phyloP scores from a whole-genome alignment of 2,888 invertebrate species.

The Sminthurides aquaticus region DNA sequence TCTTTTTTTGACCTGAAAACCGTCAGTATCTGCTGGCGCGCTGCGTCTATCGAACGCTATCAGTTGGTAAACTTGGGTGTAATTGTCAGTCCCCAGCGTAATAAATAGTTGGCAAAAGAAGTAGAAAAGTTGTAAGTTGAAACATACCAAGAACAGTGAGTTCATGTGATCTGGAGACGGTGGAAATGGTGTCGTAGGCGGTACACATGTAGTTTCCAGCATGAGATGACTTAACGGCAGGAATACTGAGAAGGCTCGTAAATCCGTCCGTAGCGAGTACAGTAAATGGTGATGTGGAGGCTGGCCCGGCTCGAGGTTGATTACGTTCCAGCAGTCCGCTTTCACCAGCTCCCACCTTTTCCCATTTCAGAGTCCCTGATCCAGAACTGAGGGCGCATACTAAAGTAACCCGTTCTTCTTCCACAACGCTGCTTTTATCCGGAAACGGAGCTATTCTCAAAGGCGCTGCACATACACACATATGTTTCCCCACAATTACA shows the following conservation, averaged over 20 bases:
- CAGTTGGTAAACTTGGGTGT: no score
- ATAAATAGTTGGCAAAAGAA: no score
- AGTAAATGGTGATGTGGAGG: slow-evolving; percentile 30
- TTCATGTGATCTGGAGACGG: slow-evolving; percentile 33
- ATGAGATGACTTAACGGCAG: slow-evolving; percentile 46
- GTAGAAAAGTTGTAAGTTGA: no score
- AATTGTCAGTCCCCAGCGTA: no score
- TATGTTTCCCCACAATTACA: not conserved
- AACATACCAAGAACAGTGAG: slow-evolving; percentile 42
- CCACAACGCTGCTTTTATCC: slow-evolving; percentile 36
- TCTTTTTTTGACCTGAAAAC: no score
- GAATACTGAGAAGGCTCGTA: slow-evolving; percentile 44
- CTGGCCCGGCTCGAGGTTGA: not conserved
- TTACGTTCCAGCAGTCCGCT: not conserved
- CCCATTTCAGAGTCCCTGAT: slow-evolving; percentile 36
- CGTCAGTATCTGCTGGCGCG: no score
- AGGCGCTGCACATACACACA: slow-evolving; percentile 30
- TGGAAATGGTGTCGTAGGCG: slow-evolving; percentile 32
- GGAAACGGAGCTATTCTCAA: slow-evolving; percentile 38
- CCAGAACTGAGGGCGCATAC: slow-evolving; percentile 41
- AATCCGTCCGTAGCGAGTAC: slow-evolving; percentile 55
- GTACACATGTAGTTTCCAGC: slow-evolving; percentile 39
- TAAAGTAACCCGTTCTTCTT: slow-evolving; percentile 39
- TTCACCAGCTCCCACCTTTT: slow-evolving; percentile 3
- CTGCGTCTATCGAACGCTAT: no score